Percentiles rank a stretch among this genome's conserved stretches.
These are phyloP conservation scores for Graphium colonna DNA, from an alignment of 2,888 invertebrate genomes.

Conservation along the genomic window DNA sequence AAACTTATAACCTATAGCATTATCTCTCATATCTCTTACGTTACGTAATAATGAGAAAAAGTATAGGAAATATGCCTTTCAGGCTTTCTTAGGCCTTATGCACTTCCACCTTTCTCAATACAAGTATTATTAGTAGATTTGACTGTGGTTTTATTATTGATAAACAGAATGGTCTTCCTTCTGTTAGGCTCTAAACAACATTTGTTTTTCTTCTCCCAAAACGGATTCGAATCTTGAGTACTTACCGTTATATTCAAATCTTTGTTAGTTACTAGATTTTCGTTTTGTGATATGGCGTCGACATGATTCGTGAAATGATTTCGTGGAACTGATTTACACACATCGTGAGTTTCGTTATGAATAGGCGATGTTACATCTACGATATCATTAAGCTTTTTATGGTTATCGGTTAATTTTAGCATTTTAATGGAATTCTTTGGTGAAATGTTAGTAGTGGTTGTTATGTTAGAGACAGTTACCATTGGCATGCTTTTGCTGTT, in stretches of 20 bases:
- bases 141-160: constrained; percentile 69
- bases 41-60: constrained; percentile 63
- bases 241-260: constrained; percentile 48
- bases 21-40: constrained; percentile 63
- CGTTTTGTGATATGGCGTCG: constrained; percentile 38
- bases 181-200: constrained; percentile 69
- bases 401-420: constrained; percentile 54
- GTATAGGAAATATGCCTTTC: constrained; percentile 39
- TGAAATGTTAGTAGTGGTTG: constrained; percentile 76
- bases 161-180: constrained; percentile 72
- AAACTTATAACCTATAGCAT: constrained; percentile 44
- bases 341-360: constrained; percentile 44
- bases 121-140: constrained; percentile 47
- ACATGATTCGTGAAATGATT: constrained; percentile 39
- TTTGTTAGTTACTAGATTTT: constrained; percentile 48
- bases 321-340: constrained; percentile 32
- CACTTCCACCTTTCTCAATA: constrained; percentile 34
- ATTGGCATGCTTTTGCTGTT: constrained; percentile 75
- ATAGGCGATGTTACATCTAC: constrained; percentile 49
- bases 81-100: constrained; percentile 33
- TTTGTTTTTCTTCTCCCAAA: constrained; percentile 69
- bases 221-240: constrained; percentile 71
- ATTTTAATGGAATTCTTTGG: constrained; percentile 74
- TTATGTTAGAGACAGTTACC: constrained; percentile 80
- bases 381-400: constrained; percentile 45